phyloP scores from a whole-genome alignment of 2,888 invertebrate species.

The Thymelicus acteon region DNA sequence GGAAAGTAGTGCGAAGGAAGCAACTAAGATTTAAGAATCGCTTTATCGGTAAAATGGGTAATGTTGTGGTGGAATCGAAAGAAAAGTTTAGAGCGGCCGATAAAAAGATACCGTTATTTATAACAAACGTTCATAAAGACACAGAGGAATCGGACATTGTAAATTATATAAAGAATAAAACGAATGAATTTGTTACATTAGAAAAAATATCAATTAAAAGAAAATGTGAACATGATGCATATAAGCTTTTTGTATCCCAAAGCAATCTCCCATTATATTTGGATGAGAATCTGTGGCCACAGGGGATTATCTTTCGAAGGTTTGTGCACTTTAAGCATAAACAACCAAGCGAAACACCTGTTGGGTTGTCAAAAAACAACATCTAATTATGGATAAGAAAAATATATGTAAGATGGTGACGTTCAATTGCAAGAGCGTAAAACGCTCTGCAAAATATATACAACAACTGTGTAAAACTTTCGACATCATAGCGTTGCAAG shows the following conservation, averaged over 20 bases:
- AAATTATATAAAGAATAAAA: conserved; percentile 9
- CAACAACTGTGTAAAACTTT: too few species aligned
- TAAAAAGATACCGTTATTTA: conserved; percentile 30
- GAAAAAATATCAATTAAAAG: neutral
- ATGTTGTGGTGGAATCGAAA: conserved; percentile 22
- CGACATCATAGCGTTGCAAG: too few species aligned
- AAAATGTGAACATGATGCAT: neutral
- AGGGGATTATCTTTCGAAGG: conserved; percentile 3
- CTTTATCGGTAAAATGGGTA: neutral
- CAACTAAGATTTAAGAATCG: neutral
- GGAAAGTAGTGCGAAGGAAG: neutral
- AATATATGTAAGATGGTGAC: too few species aligned
- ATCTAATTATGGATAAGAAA: too few species aligned
- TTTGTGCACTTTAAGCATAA: too few species aligned
- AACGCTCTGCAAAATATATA: too few species aligned
- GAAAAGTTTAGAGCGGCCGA: conserved; percentile 35
- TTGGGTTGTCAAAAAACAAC: too few species aligned
- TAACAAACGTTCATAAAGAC: conserved; percentile 36
- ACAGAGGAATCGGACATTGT: conserved; percentile 7
- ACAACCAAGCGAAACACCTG: too few species aligned
- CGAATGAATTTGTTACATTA: neutral
- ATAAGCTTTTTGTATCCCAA: neutral
- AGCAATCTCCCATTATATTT: neutral
- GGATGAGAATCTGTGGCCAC: conserved; percentile 1
- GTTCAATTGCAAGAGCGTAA: too few species aligned